Evolutionary conservation across 2,113 vertebrate genomes (phyloP).

Genomic region (Bos javanicus): DNA sequence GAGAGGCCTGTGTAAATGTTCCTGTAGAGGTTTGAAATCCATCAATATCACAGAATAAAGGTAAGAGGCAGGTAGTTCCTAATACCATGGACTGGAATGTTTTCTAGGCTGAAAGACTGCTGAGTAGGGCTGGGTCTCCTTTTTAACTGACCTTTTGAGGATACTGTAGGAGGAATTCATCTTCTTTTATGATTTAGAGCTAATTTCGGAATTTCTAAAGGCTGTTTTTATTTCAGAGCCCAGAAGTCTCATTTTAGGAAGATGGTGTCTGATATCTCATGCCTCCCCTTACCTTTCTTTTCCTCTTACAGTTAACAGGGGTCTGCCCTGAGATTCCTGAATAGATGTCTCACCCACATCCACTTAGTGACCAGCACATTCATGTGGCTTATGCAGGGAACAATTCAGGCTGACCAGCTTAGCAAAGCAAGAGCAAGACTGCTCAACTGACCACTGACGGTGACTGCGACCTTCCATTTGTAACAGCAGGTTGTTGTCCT

Average conservation of each 20-base stretch:
- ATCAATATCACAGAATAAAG: slow-evolving; percentile 19
- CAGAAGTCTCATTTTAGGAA: background rate
- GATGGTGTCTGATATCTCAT: background rate
- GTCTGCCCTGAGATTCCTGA: background rate
- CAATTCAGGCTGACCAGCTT: background rate
- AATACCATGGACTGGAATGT: background rate
- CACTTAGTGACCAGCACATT: background rate
- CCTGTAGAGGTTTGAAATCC: slow-evolving; percentile 42
- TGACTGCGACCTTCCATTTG: background rate
- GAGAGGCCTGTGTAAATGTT: slow-evolving; percentile 13
- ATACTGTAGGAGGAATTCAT: background rate
- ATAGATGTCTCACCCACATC: background rate
- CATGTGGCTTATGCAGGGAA: background rate
- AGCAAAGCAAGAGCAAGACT: background rate
- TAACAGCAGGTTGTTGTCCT: background rate
- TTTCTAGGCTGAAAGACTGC: background rate
- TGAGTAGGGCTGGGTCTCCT: background rate
- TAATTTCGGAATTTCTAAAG: slow-evolving; percentile 32
- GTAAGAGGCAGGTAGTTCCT: slow-evolving; percentile 23
- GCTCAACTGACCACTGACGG: background rate
- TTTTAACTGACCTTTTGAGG: slow-evolving; percentile 43
- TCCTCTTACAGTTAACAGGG: background rate
- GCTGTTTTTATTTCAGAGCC: slow-evolving; percentile 2
- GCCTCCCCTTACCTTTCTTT: background rate
- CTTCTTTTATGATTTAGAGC: background rate